Conservation (phyloP, 2,113 vertebrate genomes). For the Anhinga anhinga region DNA sequence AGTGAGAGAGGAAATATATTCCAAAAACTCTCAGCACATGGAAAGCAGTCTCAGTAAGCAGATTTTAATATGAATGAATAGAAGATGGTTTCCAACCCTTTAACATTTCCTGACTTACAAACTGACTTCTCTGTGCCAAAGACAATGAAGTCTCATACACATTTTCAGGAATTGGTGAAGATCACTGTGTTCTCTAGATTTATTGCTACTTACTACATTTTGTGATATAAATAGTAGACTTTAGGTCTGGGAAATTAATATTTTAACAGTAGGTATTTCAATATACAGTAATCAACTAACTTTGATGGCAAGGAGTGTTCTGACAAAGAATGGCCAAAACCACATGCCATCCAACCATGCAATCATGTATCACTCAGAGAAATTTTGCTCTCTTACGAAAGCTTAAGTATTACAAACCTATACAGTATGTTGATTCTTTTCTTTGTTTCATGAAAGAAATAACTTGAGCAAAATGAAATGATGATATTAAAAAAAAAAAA, state of each 20-base stretch:
- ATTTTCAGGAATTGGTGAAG: not conserved
- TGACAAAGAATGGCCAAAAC: not conserved
- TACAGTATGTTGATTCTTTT: not conserved
- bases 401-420: not conserved
- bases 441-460: not conserved
- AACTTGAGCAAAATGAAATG: not conserved
- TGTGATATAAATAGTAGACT: not conserved
- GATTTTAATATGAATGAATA: not conserved
- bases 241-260: not conserved
- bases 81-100: not conserved
- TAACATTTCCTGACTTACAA: not conserved
- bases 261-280: not conserved
- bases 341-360: not conserved
- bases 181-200: not conserved
- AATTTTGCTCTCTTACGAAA: not conserved
- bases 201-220: not conserved
- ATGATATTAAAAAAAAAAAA: not conserved
- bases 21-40: not conserved
- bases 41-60: not conserved
- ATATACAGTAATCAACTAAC: not conserved
- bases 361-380: not conserved
- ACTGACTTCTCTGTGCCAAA: not conserved
- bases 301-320: not conserved
- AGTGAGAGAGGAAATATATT: not conserved
- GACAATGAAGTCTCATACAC: not conserved